These are phyloP conservation scores for Petrolisthes manimaculis DNA, from an alignment of 2,888 invertebrate species.

Conservation along the genomic window DNA sequence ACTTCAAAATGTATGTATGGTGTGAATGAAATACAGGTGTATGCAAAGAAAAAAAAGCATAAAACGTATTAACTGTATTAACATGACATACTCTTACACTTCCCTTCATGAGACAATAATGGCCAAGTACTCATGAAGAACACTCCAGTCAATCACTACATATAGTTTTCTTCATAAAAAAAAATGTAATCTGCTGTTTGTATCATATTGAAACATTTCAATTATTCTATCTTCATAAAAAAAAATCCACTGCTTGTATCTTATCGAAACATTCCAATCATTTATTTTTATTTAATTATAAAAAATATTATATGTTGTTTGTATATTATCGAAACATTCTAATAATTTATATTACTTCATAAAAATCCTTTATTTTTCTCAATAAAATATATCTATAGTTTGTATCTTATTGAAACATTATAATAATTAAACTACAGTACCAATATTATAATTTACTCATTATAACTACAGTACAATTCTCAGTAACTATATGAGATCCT, in stretches of 20 bases:
- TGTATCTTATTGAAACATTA: too few relatives aligned
- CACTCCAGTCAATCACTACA: constrained; percentile 29
- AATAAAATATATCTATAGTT: too few relatives aligned
- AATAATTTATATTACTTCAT: too few relatives aligned
- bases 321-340: too few relatives aligned
- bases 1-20: constrained; percentile 30
- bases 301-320: too few relatives aligned
- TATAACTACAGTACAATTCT: neutral
- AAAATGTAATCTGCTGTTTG: constrained; percentile 14
- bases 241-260: neutral
- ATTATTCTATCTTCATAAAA: constrained; percentile 3
- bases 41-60: constrained; percentile 35
- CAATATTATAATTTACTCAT: too few relatives aligned
- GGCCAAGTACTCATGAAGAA: constrained; percentile 38
- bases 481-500: neutral
- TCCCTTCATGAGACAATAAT: constrained; percentile 39
- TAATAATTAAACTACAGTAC: too few relatives aligned
- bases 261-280: too few relatives aligned
- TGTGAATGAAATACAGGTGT: constrained; percentile 42
- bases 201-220: neutral
- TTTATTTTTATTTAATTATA: too few relatives aligned
- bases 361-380: too few relatives aligned
- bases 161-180: constrained; percentile 8
- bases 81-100: constrained; percentile 44
- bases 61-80: constrained; percentile 49